Percentiles rank a stretch among this genome's conserved stretches.
phyloP scores from a whole-genome alignment of 1,140 invertebrate species.

The Zaprionus lachaisei region DNA sequence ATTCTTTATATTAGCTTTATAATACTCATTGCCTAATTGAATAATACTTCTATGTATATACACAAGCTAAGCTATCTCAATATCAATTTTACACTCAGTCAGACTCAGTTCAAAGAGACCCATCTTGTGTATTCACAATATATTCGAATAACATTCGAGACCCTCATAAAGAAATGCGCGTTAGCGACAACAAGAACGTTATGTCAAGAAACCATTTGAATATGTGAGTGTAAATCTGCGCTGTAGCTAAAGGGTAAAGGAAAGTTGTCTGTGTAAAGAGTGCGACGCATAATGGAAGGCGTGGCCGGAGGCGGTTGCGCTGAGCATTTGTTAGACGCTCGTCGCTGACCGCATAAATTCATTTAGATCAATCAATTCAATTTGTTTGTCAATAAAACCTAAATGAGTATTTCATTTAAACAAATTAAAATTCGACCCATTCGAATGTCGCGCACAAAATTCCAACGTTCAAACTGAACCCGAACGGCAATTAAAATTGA shows the following conservation, averaged over 20 bases:
- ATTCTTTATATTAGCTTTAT: too few species aligned
- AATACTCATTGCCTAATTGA: too few species aligned
- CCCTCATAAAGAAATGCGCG: too few species aligned
- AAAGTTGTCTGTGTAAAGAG: background rate
- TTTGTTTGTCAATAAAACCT: slow-evolving; percentile 84
- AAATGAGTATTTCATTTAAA: slow-evolving; percentile 84
- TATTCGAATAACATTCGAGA: too few species aligned
- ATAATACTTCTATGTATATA: too few species aligned
- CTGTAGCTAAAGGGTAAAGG: background rate
- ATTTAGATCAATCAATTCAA: slow-evolving; percentile 85
- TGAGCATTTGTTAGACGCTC: slow-evolving; percentile 35
- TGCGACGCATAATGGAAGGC: background rate
- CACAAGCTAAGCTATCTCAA: too few species aligned
- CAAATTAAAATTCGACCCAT: slow-evolving; percentile 84
- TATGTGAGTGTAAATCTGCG: background rate
- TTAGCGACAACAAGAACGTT: background rate
- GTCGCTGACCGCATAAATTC: slow-evolving; percentile 80
- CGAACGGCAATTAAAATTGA: slow-evolving; percentile 74
- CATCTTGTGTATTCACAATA: too few species aligned
- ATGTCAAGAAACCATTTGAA: background rate
- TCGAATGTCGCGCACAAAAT: slow-evolving; percentile 70
- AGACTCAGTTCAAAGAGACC: background rate
- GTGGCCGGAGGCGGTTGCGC: background rate
- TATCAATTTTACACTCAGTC: too few species aligned
- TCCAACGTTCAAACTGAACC: slow-evolving; percentile 46